Evolutionary conservation across 2,797 vertebrate genomes (phyloP).

Genomic region (Aulostomus chinensis): DNA sequence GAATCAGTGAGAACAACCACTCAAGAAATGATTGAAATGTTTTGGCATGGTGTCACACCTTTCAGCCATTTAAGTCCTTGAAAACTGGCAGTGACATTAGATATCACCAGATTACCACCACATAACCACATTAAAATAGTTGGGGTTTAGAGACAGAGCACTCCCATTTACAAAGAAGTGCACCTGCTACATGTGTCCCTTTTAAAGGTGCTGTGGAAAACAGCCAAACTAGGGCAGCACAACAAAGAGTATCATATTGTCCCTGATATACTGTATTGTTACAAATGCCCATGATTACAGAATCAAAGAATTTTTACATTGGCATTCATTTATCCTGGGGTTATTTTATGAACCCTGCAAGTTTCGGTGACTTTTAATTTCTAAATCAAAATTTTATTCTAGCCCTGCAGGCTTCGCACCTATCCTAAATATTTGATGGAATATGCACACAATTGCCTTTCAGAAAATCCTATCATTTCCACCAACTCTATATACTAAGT

Average conservation of each 20-base stretch:
- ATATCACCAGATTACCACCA: conserved; percentile 65
- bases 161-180: conserved; percentile 47
- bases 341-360: too few species aligned
- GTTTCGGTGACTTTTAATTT: too few species aligned
- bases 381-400: too few species aligned
- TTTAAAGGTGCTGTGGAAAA: too few species aligned
- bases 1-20: conserved; percentile 47
- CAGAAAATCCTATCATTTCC: neutral
- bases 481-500: neutral
- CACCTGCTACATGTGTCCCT: conserved; percentile 53
- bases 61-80: conserved; percentile 59
- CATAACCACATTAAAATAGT: conserved; percentile 52
- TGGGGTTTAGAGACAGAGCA: conserved; percentile 31
- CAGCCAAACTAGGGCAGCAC: conserved; percentile 25
- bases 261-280: too few species aligned
- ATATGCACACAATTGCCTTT: too few species aligned
- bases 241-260: neutral
- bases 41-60: conserved; percentile 47
- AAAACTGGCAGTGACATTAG: conserved; percentile 49
- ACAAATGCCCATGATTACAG: too few species aligned
- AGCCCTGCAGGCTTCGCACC: neutral
- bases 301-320: too few species aligned
- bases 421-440: too few species aligned
- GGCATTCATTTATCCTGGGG: too few species aligned
- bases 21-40: conserved; percentile 52